Conservation (phyloP, 1,140 invertebrate genomes). For the Temnothorax curvispinosus region DNA sequence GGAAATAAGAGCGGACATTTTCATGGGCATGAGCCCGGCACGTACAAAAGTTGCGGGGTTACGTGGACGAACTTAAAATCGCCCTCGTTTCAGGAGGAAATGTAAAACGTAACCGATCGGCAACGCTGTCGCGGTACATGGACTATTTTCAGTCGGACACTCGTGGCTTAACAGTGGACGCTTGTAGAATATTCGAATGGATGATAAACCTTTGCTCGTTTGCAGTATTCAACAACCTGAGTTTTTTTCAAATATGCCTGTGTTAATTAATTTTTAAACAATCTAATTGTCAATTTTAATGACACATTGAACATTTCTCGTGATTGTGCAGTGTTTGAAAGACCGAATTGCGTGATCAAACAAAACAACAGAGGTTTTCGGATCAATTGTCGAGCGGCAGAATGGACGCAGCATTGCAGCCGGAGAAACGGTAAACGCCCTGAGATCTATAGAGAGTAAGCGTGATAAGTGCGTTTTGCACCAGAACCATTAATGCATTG, state of each 20-base stretch:
- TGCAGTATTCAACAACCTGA: too few species aligned
- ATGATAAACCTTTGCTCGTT: not conserved
- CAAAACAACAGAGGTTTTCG: not conserved
- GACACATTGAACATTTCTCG: not conserved
- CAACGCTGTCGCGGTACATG: not conserved
- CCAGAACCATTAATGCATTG: slow-evolving; percentile 48
- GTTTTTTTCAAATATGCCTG: not conserved
- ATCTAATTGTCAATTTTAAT: not conserved
- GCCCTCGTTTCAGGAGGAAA: slow-evolving; percentile 23
- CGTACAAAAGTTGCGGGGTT: slow-evolving; percentile 31
- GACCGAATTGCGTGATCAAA: not conserved
- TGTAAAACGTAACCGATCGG: not conserved
- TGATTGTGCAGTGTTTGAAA: not conserved
- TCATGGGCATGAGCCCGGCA: slow-evolving; percentile 11
- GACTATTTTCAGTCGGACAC: not conserved
- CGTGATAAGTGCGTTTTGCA: slow-evolving; percentile 53
- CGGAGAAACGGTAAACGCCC: not conserved
- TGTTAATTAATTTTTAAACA: not conserved
- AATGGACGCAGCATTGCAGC: not conserved
- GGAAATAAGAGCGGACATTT: not conserved
- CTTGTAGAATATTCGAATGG: not conserved
- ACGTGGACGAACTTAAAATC: slow-evolving; percentile 42
- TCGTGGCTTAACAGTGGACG: slow-evolving; percentile 4
- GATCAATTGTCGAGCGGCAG: not conserved
- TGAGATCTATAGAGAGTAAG: slow-evolving; percentile 23